Percentiles rank a stretch among this genome's conserved stretches.
Conservation (phyloP, 1,140 invertebrate genomes). For the Solenopsis invicta region DNA sequence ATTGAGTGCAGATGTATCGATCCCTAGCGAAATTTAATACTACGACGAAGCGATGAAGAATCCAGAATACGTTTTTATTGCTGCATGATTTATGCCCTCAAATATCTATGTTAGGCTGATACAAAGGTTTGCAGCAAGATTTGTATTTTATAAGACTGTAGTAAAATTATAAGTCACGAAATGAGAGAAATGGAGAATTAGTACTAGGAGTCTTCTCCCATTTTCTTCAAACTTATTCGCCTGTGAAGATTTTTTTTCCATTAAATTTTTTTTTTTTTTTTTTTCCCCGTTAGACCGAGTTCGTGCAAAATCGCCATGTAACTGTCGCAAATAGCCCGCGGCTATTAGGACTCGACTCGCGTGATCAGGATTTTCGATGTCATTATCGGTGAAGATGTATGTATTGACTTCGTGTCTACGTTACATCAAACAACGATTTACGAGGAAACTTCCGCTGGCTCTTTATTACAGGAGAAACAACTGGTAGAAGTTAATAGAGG, state of each 20-base stretch:
- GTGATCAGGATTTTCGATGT: slow-evolving; percentile 58
- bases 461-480: slow-evolving; percentile 27
- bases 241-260: slow-evolving; percentile 27
- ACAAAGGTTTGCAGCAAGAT: slow-evolving; percentile 17
- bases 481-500: neutral
- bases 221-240: slow-evolving; percentile 44
- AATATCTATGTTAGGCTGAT: slow-evolving; percentile 15
- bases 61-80: slow-evolving; percentile 36
- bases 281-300: neutral
- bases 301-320: slow-evolving; percentile 24
- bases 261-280: neutral
- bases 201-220: neutral
- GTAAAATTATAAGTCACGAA: slow-evolving; percentile 48
- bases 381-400: slow-evolving; percentile 69
- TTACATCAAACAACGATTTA: slow-evolving; percentile 68
- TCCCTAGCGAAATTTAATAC: neutral
- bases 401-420: slow-evolving; percentile 69
- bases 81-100: slow-evolving; percentile 13
- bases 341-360: slow-evolving; percentile 32
- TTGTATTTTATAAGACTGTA: slow-evolving; percentile 41
- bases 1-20: slow-evolving; percentile 1
- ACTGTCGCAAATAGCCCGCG: slow-evolving; percentile 30
- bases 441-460: slow-evolving; percentile 8
- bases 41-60: slow-evolving; percentile 1
- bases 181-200: slow-evolving; percentile 9